Evolutionary conservation across 2,797 vertebrate genomes (phyloP), one percentile per base, ranked within the genome.

Genomic region (Crocodylus rhombifer): DNA sequence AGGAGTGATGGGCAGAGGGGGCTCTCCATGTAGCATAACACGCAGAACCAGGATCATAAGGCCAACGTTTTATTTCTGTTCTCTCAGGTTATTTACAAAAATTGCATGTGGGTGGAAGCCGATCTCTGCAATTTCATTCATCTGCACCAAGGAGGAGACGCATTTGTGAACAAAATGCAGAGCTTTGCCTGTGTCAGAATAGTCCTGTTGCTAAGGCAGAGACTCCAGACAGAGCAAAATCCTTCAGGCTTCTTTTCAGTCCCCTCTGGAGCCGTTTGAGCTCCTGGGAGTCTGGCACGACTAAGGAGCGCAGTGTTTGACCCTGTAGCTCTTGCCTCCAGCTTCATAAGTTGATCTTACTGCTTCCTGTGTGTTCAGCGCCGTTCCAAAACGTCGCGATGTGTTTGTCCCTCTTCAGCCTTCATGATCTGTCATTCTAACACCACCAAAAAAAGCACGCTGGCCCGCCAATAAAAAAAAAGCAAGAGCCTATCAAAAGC

Each of bases 161-260:
- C 25, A 6, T 14, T 28, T 14, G 2, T 63, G 14, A 6, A 6
- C 62, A 15, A 63, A 63, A 14, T 63, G 14, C 26, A 63, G 26
- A 28, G 62, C 62, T 28, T 58, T 33, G 76, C 83, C 87, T 83
- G 84, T 2, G 18, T 21, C 82, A 91, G 69, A 28, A 28, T 63
- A 62, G 21, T 91, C 86, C 92, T 85, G 42, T 71, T 92, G 84
- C 51, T 75, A 55, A 20, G 12, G 2, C 2, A 58, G 80, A 83
- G 82, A 88, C 90, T 26, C 23, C 4, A 14, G 89, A 94, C 78
- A 87, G 88, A 94, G 71, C 26, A 30, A 89, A 67, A 73, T 88
- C 84, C 58, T 58, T 67, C 87, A 67, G 42, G 33, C 33, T 7
- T 74, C 89, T 51, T 69, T 79, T 78, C 77, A 80, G 84, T 79